Base-by-base conservation (phyloP, 2,888 invertebrate species). In the Hemistola chrysoprasaria region DNA sequence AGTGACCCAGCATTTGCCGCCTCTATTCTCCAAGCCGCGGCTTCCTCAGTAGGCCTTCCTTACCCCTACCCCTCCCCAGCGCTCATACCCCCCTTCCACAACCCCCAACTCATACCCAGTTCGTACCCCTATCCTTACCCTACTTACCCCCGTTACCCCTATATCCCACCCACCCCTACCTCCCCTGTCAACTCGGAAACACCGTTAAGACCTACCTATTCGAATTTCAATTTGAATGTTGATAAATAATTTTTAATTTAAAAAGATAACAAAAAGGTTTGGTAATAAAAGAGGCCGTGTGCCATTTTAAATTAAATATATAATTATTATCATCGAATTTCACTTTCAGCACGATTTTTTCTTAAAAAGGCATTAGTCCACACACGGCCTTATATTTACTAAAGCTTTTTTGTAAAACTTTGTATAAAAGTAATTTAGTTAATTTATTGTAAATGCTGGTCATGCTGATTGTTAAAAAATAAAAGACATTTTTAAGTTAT, bases 1-100 rank as follows among this genome's bases (percentile, higher is more conserved):
- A 94, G 96, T 16, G 98, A 98, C 66, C 98, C 98, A 0, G 94
- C 97, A 0, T 93, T 98, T 62, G 97, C 98, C 3, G 98, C 98
- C 1, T 95, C 97, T 22, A 92, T 98, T 5, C 91, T 97, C 1
- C 97, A 98, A 68, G 97, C 98, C 0, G 96, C 96, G 0, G 95
- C 95, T 4, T 94, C 93, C 1, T 92, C 93, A 6, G 92, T 93
- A 6, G 91, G 92, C 31, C 83, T n/a, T n/a, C n/a, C 93, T 1
- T 92, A 92, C 70, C 90, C 89, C 0, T 91, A 91, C 49, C 90
- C 91, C 6, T 79, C 86, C 16, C 92, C 90, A 47, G 93, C 84
- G 54, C 90, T 87, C 53, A 92, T 71, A 72, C 93, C 89, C 62
- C 90, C 79, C 38, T 82, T 88, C 56, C 86, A 89, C 41, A 90